Evolutionary conservation across 2,888 invertebrate species (phyloP).

Genomic region (Tromatobia lineatoria): DNA sequence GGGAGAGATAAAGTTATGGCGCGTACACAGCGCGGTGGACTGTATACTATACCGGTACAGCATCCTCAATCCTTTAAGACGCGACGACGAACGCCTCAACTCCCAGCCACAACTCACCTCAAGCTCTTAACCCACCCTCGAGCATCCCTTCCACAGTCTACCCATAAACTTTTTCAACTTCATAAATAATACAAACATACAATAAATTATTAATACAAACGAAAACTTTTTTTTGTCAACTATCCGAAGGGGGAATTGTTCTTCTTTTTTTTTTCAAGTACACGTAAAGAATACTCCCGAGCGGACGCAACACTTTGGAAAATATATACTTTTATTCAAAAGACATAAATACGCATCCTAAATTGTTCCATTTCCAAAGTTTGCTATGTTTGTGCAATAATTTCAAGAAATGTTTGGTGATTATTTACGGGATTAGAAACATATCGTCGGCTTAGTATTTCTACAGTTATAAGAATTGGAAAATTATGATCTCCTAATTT

Average conservation of each 20-base stretch:
- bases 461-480: too few relatives aligned
- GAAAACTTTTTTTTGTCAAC: not conserved
- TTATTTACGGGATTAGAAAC: too few relatives aligned
- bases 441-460: too few relatives aligned
- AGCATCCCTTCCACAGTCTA: not conserved
- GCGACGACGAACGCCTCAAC: conserved; percentile 9
- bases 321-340: too few relatives aligned
- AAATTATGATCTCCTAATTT: too few relatives aligned
- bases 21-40: conserved; percentile 62
- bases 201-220: not conserved
- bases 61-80: conserved; percentile 15
- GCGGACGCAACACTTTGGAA: too few relatives aligned
- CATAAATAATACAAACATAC: conserved; percentile 13
- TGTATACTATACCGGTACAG: conserved; percentile 6
- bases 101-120: conserved; percentile 9
- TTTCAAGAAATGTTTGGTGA: too few relatives aligned
- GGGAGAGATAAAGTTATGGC: conserved; percentile 69
- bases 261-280: too few relatives aligned
- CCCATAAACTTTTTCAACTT: not conserved
- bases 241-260: not conserved
- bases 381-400: too few relatives aligned
- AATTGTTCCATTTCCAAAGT: too few relatives aligned
- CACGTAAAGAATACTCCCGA: too few relatives aligned
- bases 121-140: conserved; percentile 14
- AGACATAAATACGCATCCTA: too few relatives aligned